Percentiles rank a stretch among this genome's conserved stretches.
These are phyloP conservation scores for Tragopan temminckii DNA, from an alignment of 2,797 vertebrate species.

Conservation along the genomic window DNA sequence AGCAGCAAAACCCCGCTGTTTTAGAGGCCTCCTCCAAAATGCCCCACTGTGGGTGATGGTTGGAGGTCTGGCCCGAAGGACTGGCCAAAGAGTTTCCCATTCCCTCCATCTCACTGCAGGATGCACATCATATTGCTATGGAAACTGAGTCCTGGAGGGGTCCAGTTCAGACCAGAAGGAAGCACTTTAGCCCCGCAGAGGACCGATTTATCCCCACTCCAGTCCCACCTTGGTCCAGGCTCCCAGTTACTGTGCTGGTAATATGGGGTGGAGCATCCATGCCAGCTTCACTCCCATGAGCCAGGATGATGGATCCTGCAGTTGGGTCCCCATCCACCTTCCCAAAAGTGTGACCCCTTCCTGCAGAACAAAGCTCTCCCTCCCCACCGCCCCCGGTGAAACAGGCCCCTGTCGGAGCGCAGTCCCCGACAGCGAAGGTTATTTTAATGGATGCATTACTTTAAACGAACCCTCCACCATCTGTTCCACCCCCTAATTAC, in stretches of 20 bases:
- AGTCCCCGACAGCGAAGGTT: slow-evolving; percentile 84
- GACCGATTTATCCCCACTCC: not conserved
- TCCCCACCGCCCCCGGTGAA: slow-evolving; percentile 13
- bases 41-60: not conserved
- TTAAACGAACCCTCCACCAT: slow-evolving; percentile 85
- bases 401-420: slow-evolving; percentile 69
- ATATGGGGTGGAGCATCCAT: not conserved
- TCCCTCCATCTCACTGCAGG: not conserved
- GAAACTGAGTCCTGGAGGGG: slow-evolving; percentile 35
- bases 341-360: not conserved
- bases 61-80: not conserved
- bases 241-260: not conserved
- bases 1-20: not conserved
- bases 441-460: slow-evolving; percentile 86
- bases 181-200: not conserved
- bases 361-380: not conserved
- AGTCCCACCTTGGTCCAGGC: not conserved
- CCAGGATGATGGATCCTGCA: not conserved
- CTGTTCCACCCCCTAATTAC: slow-evolving; percentile 86
- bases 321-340: not conserved
- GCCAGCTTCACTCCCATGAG: not conserved
- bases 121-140: slow-evolving; percentile 24
- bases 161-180: not conserved
- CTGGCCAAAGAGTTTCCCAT: not conserved
- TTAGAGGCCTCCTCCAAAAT: not conserved